Conservation (phyloP, 2,113 vertebrate genomes). For the Caranx ignobilis region DNA sequence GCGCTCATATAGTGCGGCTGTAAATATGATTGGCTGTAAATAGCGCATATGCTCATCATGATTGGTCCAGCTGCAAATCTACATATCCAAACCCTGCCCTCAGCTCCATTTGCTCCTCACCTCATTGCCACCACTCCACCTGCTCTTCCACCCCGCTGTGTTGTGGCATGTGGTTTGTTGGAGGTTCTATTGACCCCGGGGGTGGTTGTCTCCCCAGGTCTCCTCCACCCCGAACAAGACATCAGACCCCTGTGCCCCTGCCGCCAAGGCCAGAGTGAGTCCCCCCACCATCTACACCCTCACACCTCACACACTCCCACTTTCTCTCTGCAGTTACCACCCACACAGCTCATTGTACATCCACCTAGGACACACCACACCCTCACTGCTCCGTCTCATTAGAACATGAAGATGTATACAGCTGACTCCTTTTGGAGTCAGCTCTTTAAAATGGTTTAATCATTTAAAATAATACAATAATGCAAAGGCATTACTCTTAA, state of each 20-base stretch:
- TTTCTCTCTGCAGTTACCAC: constrained; percentile 32
- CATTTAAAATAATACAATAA: no score
- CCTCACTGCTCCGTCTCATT: background rate
- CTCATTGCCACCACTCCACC: constrained; percentile 14
- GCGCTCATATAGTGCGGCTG: background rate
- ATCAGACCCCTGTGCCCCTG: constrained; percentile 72
- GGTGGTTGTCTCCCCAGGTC: constrained; percentile 83
- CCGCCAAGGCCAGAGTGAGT: constrained; percentile 80
- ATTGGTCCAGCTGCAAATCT: constrained; percentile 24
- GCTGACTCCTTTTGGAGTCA: no score
- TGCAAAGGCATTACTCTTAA: no score
- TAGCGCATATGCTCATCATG: constrained; percentile 1
- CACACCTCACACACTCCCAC: constrained; percentile 50
- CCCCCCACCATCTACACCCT: constrained; percentile 74
- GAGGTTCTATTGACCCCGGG: constrained; percentile 74
- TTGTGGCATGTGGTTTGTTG: constrained; percentile 56
- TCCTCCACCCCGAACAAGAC: constrained; percentile 82
- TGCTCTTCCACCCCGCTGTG: constrained; percentile 36
- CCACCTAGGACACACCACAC: constrained; percentile 23
- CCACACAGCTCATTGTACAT: constrained; percentile 32
- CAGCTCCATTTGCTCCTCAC: background rate
- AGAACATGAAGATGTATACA: background rate
- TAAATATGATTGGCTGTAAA: constrained; percentile 20
- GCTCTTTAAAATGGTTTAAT: no score
- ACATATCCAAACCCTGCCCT: background rate